These are phyloP conservation scores for Luehdorfia chinensis DNA, from an alignment of 1,140 invertebrate species.

Conservation along the genomic window DNA sequence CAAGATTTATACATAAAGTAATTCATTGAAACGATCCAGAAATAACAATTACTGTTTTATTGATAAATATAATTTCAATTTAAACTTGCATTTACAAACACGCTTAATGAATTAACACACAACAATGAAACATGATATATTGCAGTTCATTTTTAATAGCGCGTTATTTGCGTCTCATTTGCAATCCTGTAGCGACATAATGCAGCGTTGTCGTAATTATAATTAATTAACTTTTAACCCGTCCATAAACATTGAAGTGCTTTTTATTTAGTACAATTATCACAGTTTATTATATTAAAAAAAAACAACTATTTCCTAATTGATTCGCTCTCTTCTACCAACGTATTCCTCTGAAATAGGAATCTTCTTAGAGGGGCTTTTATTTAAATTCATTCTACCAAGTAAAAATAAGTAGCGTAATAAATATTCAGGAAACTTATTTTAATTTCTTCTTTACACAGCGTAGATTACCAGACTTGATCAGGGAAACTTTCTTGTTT, in stretches of 20 bases:
- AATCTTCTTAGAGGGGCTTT: not conserved
- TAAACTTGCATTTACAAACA: constrained; percentile 16
- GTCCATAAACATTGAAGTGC: constrained; percentile 24
- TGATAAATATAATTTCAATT: constrained; percentile 13
- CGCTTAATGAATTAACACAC: constrained; percentile 17
- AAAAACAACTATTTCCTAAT: constrained; percentile 13
- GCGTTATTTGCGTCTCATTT: constrained; percentile 29
- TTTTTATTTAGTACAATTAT: constrained; percentile 15
- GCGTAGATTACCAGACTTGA: constrained; percentile 67
- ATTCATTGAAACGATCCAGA: constrained; percentile 4
- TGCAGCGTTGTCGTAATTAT: constrained; percentile 33
- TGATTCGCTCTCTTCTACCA: not conserved
- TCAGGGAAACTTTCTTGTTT: constrained; percentile 69
- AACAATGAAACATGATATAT: constrained; percentile 22
- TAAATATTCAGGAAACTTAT: constrained; percentile 74
- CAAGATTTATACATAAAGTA: not conserved
- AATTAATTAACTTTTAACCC: constrained; percentile 33
- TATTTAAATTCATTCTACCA: constrained; percentile 34
- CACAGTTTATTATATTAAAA: constrained; percentile 9
- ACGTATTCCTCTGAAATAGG: constrained; percentile 4
- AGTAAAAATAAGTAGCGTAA: constrained; percentile 68
- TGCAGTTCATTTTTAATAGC: constrained; percentile 25
- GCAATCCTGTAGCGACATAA: constrained; percentile 33
- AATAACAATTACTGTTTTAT: constrained; percentile 11
- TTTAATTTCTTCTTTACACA: constrained; percentile 75